phyloP scores from a whole-genome alignment of 2,113 vertebrate species.

The Elgaria multicarinata region DNA sequence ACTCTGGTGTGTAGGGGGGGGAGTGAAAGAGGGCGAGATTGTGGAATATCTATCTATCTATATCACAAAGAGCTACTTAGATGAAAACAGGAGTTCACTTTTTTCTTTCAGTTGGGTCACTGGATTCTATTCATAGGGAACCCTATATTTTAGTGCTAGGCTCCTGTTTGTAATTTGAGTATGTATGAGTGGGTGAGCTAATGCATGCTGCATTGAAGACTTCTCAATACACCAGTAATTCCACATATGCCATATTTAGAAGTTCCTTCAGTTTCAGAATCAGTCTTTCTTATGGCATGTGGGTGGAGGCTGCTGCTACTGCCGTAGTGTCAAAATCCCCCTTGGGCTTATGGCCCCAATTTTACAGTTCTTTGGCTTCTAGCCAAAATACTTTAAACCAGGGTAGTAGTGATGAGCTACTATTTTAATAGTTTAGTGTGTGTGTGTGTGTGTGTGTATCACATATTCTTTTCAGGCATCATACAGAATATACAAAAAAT shows the following conservation, averaged over 20 bases:
- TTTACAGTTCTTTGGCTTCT: background rate
- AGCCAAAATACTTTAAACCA: background rate
- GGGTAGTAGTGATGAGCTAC: background rate
- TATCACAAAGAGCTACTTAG: background rate
- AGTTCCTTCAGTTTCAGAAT: slow-evolving; percentile 9
- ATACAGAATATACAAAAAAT: slow-evolving; percentile 36
- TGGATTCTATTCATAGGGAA: background rate
- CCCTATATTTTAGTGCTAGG: background rate
- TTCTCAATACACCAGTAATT: background rate
- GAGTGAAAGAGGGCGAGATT: background rate
- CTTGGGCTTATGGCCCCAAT: slow-evolving; percentile 1
- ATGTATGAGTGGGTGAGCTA: background rate
- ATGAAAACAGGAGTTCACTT: background rate
- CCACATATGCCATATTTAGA: background rate
- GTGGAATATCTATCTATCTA: background rate
- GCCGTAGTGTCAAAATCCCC: background rate
- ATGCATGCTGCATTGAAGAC: background rate
- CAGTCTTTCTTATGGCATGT: slow-evolving; percentile 5
- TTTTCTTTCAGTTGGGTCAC: background rate
- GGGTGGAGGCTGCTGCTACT: background rate
- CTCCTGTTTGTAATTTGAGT: background rate
- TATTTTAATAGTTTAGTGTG: background rate
- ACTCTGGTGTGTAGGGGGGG: background rate
- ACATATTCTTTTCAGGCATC: background rate
- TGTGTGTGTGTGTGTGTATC: too few species aligned